Base-by-base conservation (phyloP, 2,888 invertebrate genomes). In the Drosophila borealis region DNA sequence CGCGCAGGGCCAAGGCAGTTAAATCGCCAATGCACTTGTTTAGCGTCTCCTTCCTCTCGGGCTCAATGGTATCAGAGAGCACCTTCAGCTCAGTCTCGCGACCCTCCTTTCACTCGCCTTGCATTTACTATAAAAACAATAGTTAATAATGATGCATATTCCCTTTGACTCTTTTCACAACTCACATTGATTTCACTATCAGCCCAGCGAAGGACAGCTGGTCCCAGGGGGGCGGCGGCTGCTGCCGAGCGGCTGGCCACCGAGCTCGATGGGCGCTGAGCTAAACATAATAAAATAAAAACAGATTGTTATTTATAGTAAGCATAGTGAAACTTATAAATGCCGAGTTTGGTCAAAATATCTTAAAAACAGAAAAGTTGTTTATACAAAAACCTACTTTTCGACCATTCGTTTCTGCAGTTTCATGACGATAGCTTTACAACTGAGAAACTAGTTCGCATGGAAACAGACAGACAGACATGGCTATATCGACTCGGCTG, bases 1-100 rank as follows among this genome's bases (percentile, higher is more conserved):
- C 76, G 59, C 92, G 92, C 60, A 93, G 93, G 64, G 98, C 95
- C 76, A 98, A 93, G 11, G 93, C 93, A 79, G 96, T 95, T 81
- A 99, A 94, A 93, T 98, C 98, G 19, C 95, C 94, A 91, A 99
- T 96, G 93, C 98, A 98, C 92, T 96, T 97, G 93, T 96, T 95
- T 72, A 99, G 94, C 75, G 96, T 96, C 81, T 97, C 96, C 92
- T 94, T 94, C 92, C 97, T 95, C 90, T 96, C 96, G 0, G 91
- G 90, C 9, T 94, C 94, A 64, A 98, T 95, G 4, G 93, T 91
- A 0, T 94, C 92, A 48, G 94, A 91, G 0, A 95, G 91, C 0
- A 13, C 1, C 48, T 93, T 88, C 29, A 96, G 93, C 61, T 94
- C 92, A 0, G 91, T 77, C 1, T 92, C 91, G 50, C 96, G 95